Base-by-base conservation (phyloP, 2,113 vertebrate genomes). In the Ctenodactylus gundi region DNA sequence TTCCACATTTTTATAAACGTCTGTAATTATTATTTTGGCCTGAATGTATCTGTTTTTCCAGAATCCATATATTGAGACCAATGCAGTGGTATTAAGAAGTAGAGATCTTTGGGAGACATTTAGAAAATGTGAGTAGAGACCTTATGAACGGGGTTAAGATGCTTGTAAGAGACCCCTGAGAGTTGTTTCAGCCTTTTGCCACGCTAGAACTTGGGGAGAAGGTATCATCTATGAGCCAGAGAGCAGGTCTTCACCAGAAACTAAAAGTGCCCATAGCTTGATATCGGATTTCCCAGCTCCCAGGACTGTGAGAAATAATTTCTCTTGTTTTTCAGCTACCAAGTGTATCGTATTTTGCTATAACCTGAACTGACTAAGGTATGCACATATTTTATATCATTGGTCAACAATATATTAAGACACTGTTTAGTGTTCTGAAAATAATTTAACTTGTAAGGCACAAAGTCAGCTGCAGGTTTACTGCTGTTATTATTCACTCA, bases 361-460 rank as follows among this genome's bases (percentile, higher is more conserved):
- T 20, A 55, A 36, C 27, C 14, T 72, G 14, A 72, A 62, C n/a
- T 39, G 7, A 84, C 46, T 34, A 25, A 68, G 21, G 41, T 39
- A 72, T 53, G 10, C 21, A 87, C 60, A 25, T 60, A 80, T 83
- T 84, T 76, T 41, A 93, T 78, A 86, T 94, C 7, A 34, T 80
- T 86, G 25, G 34, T 90, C 34, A 84, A 36, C 14, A 62, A 65
- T 15, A 90, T 3, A 53, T 65, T 88, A 97, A 64, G 13, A 73
- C 8, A 91, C 4, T 75, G 55, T 84, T 88, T 82, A 92, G 87
- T 83, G 44, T 49, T 68, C n/a, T 96, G 70, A 91, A 95, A 68
- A 88, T 62, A 68, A 62, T 82, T 88, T 80, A 73, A 31, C 23
- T 77, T 53, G 18, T 95, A 87, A 95, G n/a, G 73, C n/a, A 90